These are phyloP conservation scores for Rhogogaster chlorosoma DNA, from an alignment of 2,888 invertebrate species.

Conservation along the genomic window DNA sequence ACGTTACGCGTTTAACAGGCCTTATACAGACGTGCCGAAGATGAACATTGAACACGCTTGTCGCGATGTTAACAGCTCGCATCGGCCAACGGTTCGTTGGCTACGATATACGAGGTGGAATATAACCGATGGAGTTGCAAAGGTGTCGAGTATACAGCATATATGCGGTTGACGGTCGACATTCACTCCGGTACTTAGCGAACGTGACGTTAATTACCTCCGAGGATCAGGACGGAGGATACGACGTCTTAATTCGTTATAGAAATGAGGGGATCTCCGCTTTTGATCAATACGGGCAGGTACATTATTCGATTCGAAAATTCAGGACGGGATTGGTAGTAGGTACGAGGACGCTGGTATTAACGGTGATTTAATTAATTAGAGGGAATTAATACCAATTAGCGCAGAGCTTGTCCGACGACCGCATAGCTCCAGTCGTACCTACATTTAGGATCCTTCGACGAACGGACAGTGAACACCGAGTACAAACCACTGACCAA, in stretches of 20 bases:
- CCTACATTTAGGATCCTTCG: not conserved
- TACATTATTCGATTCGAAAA: not conserved
- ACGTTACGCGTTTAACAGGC: conserved; percentile 65
- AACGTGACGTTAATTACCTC: not conserved
- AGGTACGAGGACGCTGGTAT: not conserved
- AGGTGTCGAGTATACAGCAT: not conserved
- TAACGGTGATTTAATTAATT: conserved; percentile 72
- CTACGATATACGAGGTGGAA: not conserved
- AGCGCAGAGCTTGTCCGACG: conserved; percentile 66
- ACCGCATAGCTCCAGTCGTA: conserved; percentile 40
- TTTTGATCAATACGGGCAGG: not conserved
- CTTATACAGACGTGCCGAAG: conserved; percentile 23
- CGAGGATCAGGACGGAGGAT: not conserved
- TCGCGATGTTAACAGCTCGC: not conserved
- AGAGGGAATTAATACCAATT: conserved; percentile 74
- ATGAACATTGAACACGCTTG: conserved; percentile 38
- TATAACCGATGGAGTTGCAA: not conserved
- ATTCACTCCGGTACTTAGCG: not conserved
- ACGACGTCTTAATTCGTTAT: not conserved
- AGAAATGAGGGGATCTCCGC: too few relatives aligned
- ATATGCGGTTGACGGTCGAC: not conserved
- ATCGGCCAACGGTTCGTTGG: not conserved
- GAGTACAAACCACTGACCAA: conserved; percentile 11
- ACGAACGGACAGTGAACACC: not conserved
- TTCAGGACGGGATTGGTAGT: not conserved